These are phyloP conservation scores for Pseudochirops corinnae DNA, from an alignment of 2,797 vertebrate species.

Conservation along the genomic window DNA sequence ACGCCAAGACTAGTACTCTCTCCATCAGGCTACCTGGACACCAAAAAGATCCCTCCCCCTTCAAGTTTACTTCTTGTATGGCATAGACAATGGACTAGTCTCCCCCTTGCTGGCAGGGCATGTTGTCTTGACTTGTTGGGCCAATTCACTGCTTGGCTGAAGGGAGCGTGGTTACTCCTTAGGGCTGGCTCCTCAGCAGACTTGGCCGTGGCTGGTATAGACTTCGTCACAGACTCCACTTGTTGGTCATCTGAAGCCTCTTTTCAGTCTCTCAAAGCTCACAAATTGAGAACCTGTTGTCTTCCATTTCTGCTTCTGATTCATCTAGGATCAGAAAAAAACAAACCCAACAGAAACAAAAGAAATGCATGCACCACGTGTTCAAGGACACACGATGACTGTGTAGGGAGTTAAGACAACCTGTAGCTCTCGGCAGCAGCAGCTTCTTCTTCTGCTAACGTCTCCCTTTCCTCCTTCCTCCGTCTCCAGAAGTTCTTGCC, in stretches of 20 bases:
- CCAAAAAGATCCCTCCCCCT: background rate
- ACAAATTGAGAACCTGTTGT: background rate
- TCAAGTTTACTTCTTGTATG: background rate
- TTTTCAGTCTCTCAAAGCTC: background rate
- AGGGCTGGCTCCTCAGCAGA: background rate
- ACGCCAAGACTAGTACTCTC: background rate
- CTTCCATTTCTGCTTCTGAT: background rate
- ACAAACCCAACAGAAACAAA: background rate
- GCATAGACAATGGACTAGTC: background rate
- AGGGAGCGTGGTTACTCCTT: background rate
- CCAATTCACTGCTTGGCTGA: background rate
- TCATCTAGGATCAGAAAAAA: background rate
- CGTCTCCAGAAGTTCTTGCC: background rate
- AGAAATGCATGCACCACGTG: rapidly evolving
- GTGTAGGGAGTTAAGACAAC: background rate
- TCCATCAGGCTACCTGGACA: background rate
- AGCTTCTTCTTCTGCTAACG: background rate
- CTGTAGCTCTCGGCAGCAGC: background rate
- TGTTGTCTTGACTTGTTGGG: background rate
- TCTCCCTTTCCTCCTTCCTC: background rate
- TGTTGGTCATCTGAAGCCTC: background rate
- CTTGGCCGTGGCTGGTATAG: background rate
- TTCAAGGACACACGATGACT: background rate
- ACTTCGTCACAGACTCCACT: background rate
- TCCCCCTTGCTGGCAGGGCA: background rate